Percentiles rank a stretch among this genome's conserved stretches.
Conservation (phyloP, 2,888 invertebrate species). For the Noctua comes region DNA sequence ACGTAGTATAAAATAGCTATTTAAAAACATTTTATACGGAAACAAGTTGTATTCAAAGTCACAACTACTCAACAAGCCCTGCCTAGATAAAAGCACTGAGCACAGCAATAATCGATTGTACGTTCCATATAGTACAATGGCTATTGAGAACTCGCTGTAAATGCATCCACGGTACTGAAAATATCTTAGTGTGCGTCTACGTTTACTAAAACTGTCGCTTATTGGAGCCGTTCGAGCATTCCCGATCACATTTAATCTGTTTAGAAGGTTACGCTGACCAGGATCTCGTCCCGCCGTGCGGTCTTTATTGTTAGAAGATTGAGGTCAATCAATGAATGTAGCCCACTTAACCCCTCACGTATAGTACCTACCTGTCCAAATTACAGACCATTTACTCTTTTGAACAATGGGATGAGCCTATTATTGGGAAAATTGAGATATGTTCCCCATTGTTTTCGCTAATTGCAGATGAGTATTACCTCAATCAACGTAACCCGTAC, state of each 20-base stretch:
- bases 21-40: neutral
- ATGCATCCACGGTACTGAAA: neutral
- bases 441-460: slow-evolving; percentile 5
- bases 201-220: neutral
- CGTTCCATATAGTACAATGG: neutral
- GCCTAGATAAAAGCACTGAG: neutral
- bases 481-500: neutral
- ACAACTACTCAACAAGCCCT: neutral
- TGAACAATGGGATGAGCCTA: slow-evolving; percentile 30
- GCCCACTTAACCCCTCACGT: slow-evolving; percentile 67
- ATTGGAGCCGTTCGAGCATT: slow-evolving; percentile 28
- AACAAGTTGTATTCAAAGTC: neutral
- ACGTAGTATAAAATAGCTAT: neutral
- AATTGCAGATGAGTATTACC: slow-evolving; percentile 10
- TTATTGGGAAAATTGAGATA: slow-evolving; percentile 36
- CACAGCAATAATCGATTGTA: neutral
- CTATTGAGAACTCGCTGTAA: neutral
- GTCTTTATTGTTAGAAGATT: slow-evolving; percentile 83
- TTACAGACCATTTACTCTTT: slow-evolving; percentile 54
- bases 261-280: slow-evolving; percentile 50
- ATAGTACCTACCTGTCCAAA: slow-evolving; percentile 52
- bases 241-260: slow-evolving; percentile 44
- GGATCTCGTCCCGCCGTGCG: slow-evolving; percentile 66
- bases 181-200: neutral
- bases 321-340: slow-evolving; percentile 84